A percentile compares a stretch with the other conserved stretches of the same genome.
Evolutionary conservation across 2,113 vertebrate genomes (phyloP).

Genomic region (Brachyhypopomus occidentalis): DNA sequence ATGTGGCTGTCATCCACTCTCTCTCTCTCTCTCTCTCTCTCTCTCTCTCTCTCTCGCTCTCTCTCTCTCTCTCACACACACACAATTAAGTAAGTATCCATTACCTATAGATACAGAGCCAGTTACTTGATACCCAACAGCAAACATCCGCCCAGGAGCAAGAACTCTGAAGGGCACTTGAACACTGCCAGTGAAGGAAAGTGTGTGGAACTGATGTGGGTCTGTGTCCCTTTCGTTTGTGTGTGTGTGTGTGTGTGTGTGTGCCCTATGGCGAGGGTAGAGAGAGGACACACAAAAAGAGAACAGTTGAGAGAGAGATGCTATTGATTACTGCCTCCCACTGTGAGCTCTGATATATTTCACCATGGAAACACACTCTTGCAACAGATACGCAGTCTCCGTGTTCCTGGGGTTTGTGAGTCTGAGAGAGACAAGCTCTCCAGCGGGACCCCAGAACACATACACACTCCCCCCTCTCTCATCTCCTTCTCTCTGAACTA

Average conservation of each 20-base stretch:
- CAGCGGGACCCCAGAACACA: no score
- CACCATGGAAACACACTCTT: neutral
- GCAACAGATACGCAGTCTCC: neutral
- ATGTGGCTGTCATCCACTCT: neutral
- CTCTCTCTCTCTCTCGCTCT: no score
- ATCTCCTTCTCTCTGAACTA: neutral
- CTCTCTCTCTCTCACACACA: neutral
- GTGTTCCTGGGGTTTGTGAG: neutral
- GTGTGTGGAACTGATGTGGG: neutral
- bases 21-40: neutral
- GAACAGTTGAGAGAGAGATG: neutral
- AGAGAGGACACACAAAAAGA: neutral
- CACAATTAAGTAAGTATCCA: constrained; percentile 36
- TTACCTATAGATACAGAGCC: constrained; percentile 35
- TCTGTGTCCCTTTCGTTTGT: neutral
- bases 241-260: neutral
- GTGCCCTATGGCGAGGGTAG: neutral
- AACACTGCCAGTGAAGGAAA: neutral
- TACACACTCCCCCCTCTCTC: neutral
- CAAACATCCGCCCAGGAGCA: constrained; percentile 33
- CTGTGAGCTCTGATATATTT: neutral
- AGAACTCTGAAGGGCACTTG: constrained; percentile 49
- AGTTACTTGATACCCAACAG: constrained; percentile 47
- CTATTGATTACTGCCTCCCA: neutral
- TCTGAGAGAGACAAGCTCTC: no score